Percentiles rank a stretch among this genome's conserved stretches.
These are phyloP conservation scores for Gopherus evgoodei DNA, from an alignment of 2,113 vertebrate species.

Conservation along the genomic window DNA sequence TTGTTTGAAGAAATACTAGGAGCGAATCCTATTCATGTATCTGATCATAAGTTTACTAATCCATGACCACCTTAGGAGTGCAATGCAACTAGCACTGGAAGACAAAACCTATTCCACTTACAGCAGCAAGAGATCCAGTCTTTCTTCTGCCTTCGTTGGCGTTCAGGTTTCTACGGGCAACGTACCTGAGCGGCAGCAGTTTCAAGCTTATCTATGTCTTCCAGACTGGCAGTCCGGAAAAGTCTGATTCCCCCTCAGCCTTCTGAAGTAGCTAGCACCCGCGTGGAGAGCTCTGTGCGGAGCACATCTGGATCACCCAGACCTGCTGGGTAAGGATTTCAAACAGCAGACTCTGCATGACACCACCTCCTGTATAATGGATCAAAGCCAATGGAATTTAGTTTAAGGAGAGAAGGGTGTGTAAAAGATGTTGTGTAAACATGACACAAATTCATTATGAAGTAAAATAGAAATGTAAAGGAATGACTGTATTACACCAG, in stretches of 20 bases:
- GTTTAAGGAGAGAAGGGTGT: not conserved
- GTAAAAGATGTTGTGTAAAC: not conserved
- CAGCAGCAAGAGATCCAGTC: not conserved
- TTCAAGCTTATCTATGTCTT: constrained; percentile 47
- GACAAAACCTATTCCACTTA: not conserved
- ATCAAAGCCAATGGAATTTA: not conserved
- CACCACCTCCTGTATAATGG: not conserved
- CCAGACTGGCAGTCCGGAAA: constrained; percentile 92
- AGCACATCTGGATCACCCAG: constrained; percentile 92
- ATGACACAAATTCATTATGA: not conserved
- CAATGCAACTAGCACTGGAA: not conserved
- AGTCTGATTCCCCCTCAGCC: constrained; percentile 93
- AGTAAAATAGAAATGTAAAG: not conserved
- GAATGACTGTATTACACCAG: not conserved
- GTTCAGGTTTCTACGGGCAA: not conserved
- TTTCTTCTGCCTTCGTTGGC: not conserved
- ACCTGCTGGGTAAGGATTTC: constrained; percentile 87
- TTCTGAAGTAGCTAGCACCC: constrained; percentile 83
- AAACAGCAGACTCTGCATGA: not conserved
- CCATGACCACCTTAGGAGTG: not conserved
- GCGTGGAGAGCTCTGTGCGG: constrained; percentile 87
- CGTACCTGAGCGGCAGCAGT: not conserved
- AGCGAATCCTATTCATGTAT: not conserved
- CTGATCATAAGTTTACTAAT: accelerated
- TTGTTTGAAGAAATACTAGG: not conserved